phyloP scores from a whole-genome alignment of 2,888 invertebrate species.

The Eulithis prunata region DNA sequence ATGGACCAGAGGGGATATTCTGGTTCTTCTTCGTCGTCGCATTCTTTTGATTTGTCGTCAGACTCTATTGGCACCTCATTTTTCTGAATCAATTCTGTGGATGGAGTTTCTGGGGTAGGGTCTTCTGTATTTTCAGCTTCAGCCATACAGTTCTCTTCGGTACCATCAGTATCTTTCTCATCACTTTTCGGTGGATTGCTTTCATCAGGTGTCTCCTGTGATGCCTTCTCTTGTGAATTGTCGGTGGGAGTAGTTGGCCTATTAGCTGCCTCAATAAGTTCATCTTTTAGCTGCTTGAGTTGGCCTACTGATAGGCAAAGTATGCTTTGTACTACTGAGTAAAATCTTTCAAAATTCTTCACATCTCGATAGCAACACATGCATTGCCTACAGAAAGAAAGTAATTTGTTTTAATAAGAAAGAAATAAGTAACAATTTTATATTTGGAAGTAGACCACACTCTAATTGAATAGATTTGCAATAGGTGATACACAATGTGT shows the following conservation, averaged over 20 bases:
- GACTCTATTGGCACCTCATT: slow-evolving; percentile 55
- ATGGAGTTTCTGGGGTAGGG: slow-evolving; percentile 47
- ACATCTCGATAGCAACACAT: slow-evolving; percentile 97
- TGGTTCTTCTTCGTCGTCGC: slow-evolving; percentile 36
- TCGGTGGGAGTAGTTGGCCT: slow-evolving; percentile 54
- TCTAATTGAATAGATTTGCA: neutral
- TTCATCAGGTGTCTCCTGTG: slow-evolving; percentile 55
- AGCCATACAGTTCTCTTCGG: slow-evolving; percentile 48
- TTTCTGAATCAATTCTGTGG: slow-evolving; percentile 48
- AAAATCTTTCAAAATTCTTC: slow-evolving; percentile 96
- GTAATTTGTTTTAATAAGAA: neutral
- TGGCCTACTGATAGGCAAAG: slow-evolving; percentile 93
- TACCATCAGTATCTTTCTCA: slow-evolving; percentile 50
- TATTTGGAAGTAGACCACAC: neutral
- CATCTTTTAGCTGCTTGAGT: slow-evolving; percentile 88
- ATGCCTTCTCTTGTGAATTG: slow-evolving; percentile 57
- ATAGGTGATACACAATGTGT: neutral
- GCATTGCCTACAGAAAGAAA: slow-evolving; percentile 88
- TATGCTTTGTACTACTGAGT: slow-evolving; percentile 94
- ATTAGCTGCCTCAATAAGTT: slow-evolving; percentile 75
- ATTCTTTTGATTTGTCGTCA: slow-evolving; percentile 47
- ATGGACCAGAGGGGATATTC: slow-evolving; percentile 86
- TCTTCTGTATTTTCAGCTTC: slow-evolving; percentile 46
- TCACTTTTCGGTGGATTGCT: slow-evolving; percentile 48
- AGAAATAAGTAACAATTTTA: neutral